phyloP scores from a whole-genome alignment of 35 echinoderm and acorn worm genomes.

The Lytechinus variegatus region DNA sequence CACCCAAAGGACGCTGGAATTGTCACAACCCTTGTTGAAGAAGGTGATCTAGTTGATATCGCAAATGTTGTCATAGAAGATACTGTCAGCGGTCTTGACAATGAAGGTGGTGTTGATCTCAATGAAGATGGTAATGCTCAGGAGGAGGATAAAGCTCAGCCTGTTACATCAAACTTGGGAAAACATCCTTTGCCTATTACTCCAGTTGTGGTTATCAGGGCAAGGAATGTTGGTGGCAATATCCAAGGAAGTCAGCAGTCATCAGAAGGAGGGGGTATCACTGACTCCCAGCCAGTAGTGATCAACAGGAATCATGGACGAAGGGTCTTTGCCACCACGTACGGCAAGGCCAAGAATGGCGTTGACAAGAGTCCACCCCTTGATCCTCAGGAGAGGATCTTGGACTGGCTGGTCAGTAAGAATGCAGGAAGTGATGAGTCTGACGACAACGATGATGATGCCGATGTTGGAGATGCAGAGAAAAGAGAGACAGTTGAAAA shows the following conservation, averaged over 20 bases:
- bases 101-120: background rate
- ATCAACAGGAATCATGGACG: conserved; percentile 64
- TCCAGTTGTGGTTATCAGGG: background rate
- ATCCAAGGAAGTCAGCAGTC: background rate
- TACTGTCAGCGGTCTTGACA: background rate
- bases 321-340: conserved; percentile 61
- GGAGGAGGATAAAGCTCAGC: background rate
- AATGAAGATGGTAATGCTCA: background rate
- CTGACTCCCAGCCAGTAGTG: conserved; percentile 47
- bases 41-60: background rate
- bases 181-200: conserved; percentile 1
- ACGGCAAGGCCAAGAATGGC: conserved; percentile 35
- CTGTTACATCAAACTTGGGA: background rate
- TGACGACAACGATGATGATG: conserved; percentile 41
- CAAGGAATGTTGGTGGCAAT: background rate
- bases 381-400: conserved; percentile 32
- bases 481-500: background rate
- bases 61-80: background rate
- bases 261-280: background rate
- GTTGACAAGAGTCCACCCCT: conserved; percentile 33
- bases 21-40: background rate
- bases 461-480: conserved; percentile 32
- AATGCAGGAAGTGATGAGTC: conserved; percentile 28
- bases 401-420: conserved; percentile 53
- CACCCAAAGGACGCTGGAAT: background rate